Conservation (phyloP, 2,113 vertebrate species). For the Enhydra lutris region DNA sequence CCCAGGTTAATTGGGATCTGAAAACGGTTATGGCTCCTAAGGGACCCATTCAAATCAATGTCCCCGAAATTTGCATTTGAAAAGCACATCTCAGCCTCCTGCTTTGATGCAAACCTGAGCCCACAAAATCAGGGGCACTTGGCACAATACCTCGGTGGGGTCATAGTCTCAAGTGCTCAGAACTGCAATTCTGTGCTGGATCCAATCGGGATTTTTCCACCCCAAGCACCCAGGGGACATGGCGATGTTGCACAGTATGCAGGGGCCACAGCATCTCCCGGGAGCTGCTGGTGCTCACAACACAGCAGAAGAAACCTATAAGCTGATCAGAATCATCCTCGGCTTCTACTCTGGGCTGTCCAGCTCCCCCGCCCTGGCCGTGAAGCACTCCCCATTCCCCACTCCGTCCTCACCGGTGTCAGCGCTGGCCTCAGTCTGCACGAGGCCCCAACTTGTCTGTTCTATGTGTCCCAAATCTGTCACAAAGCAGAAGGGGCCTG, state of each 20-base stretch:
- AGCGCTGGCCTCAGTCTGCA: not conserved
- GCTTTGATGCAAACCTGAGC: not conserved
- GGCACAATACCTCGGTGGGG: not conserved
- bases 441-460: not conserved
- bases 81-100: not conserved
- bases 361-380: not conserved
- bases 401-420: rapidly evolving
- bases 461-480: conserved; percentile 31
- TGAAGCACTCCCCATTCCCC: not conserved
- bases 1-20: rapidly evolving
- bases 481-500: conserved; percentile 29
- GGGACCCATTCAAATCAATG: not conserved
- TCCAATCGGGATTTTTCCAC: not conserved
- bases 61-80: not conserved
- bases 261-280: not conserved
- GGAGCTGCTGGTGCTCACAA: rapidly evolving
- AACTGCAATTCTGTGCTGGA: not conserved
- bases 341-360: not conserved
- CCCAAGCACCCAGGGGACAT: not conserved
- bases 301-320: not conserved
- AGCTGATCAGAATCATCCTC: rapidly evolving
- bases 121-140: not conserved
- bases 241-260: rapidly evolving
- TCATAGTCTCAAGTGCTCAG: not conserved
- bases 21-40: not conserved